These are phyloP conservation scores for Hemicrepidius hirtus DNA, from an alignment of 2,888 invertebrate species.

Conservation along the genomic window DNA sequence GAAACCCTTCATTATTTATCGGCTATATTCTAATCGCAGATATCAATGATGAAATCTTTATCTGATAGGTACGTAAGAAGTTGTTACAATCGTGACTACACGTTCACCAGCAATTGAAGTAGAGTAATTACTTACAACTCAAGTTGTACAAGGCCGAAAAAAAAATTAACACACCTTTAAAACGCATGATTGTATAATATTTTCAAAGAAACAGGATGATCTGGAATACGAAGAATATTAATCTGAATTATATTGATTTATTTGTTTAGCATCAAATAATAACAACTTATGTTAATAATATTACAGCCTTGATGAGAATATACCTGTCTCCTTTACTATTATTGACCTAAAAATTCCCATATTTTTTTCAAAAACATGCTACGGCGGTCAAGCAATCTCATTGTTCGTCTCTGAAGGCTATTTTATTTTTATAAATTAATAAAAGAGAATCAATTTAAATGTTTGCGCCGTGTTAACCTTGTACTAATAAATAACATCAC, in stretches of 20 bases:
- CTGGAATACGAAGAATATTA: neutral
- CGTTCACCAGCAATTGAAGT: conserved; percentile 8
- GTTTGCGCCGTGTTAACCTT: conserved; percentile 26
- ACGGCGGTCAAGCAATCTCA: conserved; percentile 5
- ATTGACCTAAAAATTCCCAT: neutral
- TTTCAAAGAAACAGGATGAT: neutral
- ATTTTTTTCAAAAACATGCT: conserved; percentile 13
- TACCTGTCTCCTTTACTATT: neutral
- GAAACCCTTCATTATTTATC: too few species aligned
- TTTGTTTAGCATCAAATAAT: too few species aligned
- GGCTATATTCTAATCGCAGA: too few species aligned
- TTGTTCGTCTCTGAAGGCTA: conserved; percentile 32
- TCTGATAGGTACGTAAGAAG: neutral
- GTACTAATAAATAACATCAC: conserved; percentile 28
- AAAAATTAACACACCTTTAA: neutral
- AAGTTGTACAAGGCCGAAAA: neutral
- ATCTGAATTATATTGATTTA: neutral
- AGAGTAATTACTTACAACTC: neutral
- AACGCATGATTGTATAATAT: neutral
- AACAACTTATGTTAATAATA: neutral
- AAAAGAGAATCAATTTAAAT: conserved; percentile 8
- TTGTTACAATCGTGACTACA: neutral
- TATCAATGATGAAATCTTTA: too few species aligned
- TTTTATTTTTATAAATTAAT: conserved; percentile 35
- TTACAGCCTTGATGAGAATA: neutral